Percentiles rank a stretch among this genome's conserved stretches.
Conservation (phyloP, 2,797 vertebrate species). For the Adelosebastes latens region DNA sequence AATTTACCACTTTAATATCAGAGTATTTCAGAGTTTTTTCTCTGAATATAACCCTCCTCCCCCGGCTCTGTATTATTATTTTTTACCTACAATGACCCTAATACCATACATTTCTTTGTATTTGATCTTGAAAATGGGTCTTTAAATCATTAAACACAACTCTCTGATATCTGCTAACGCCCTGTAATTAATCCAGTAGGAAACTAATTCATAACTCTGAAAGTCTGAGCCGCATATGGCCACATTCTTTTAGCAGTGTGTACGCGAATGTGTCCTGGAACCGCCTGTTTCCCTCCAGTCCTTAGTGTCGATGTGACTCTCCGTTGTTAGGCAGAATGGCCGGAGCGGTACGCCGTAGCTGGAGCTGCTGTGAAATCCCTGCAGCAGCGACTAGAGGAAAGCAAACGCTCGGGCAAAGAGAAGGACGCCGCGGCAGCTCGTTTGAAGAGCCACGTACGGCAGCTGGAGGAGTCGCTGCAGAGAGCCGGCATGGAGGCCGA, state of each 20-base stretch:
- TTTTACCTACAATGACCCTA: neutral
- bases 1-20: neutral
- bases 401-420: conserved; percentile 84
- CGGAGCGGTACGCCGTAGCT: conserved; percentile 84
- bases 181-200: neutral
- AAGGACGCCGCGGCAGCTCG: conserved; percentile 84
- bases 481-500: conserved; percentile 86
- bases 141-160: neutral
- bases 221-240: no score
- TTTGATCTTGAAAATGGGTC: neutral
- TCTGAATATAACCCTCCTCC: neutral
- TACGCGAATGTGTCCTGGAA: no score
- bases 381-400: conserved; percentile 90
- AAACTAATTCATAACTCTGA: neutral
- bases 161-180: neutral
- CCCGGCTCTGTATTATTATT: neutral
- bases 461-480: conserved; percentile 88
- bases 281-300: neutral
- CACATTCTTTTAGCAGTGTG: no score
- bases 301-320: neutral
- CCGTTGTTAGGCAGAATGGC: conserved; percentile 86
- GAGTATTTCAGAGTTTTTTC: neutral
- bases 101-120: neutral
- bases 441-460: conserved; percentile 82
- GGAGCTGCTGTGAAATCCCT: conserved; percentile 83